Conservation (phyloP, 2,113 vertebrate genomes). For the Carassius auratus region DNA sequence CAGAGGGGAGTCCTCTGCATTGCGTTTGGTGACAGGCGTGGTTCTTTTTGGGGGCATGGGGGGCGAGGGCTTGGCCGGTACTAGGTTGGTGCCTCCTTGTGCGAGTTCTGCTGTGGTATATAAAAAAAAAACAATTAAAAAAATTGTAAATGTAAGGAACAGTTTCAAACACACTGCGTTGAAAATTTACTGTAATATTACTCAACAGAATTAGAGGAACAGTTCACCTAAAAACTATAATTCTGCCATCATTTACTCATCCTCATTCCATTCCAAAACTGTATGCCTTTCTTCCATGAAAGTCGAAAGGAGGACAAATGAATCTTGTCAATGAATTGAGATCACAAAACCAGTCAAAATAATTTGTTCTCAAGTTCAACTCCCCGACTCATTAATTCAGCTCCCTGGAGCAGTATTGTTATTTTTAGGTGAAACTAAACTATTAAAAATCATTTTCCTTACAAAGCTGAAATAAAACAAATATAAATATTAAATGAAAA, state of each 20-base stretch:
- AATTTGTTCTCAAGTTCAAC: background rate
- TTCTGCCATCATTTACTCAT: background rate
- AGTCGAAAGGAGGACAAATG: too few relatives aligned
- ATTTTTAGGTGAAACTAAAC: too few relatives aligned
- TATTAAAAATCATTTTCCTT: too few relatives aligned
- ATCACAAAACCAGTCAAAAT: background rate
- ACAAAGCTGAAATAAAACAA: too few relatives aligned
- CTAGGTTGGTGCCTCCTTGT: conserved; percentile 77
- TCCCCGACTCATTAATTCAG: too few relatives aligned
- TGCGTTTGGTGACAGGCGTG: conserved; percentile 78
- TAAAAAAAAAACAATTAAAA: background rate
- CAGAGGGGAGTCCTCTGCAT: conserved; percentile 63
- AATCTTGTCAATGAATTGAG: background rate
- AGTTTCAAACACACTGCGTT: background rate
- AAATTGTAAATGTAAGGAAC: background rate
- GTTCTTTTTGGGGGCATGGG: conserved; percentile 92
- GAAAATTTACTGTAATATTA: too few relatives aligned
- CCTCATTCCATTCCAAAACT: background rate
- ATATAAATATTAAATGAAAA: too few relatives aligned
- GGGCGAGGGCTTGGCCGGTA: conserved; percentile 86
- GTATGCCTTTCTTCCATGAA: background rate
- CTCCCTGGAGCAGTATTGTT: too few relatives aligned
- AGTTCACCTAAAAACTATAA: background rate
- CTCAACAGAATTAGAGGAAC: background rate
- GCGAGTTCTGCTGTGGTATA: conserved; percentile 84